These are phyloP conservation scores for Pandemis heparana DNA, from an alignment of 2,888 invertebrate species.

Conservation along the genomic window DNA sequence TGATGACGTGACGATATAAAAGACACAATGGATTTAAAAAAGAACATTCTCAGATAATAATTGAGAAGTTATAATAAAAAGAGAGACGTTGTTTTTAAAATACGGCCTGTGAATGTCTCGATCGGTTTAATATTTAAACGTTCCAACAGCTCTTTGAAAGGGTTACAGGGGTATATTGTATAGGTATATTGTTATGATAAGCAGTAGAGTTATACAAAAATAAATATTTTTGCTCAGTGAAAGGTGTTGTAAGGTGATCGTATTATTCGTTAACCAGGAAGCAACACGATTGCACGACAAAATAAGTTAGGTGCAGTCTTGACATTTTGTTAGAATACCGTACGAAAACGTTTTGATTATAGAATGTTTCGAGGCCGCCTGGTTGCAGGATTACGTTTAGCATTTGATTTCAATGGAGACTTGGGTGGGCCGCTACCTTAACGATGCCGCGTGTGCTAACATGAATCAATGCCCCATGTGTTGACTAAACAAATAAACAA, in stretches of 20 bases:
- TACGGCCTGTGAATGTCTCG: slow-evolving; percentile 15
- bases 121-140: slow-evolving; percentile 15
- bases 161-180: slow-evolving; percentile 15
- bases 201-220: not conserved
- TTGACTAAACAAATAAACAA: slow-evolving; percentile 33
- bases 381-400: slow-evolving; percentile 53
- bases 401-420: slow-evolving; percentile 52
- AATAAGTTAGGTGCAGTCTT: slow-evolving; percentile 44
- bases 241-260: slow-evolving; percentile 12
- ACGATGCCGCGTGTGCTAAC: slow-evolving; percentile 30
- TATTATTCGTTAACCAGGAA: slow-evolving; percentile 25
- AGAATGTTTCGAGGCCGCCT: slow-evolving; percentile 61
- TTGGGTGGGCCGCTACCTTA: slow-evolving; percentile 42
- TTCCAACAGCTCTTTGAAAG: slow-evolving; percentile 4
- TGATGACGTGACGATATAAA: slow-evolving; percentile 11
- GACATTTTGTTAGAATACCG: slow-evolving; percentile 60
- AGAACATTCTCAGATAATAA: slow-evolving; percentile 15
- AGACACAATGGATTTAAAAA: slow-evolving; percentile 8
- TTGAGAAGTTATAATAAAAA: not conserved
- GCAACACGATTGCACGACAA: slow-evolving; percentile 18
- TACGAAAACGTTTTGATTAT: slow-evolving; percentile 51
- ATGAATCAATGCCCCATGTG: slow-evolving; percentile 38
- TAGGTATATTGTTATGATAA: not conserved
- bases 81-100: slow-evolving; percentile 12
- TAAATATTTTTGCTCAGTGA: slow-evolving; percentile 14